A percentile compares a stretch with the other conserved stretches of the same genome.
Conservation (phyloP, 2,888 invertebrate species). For the Archips crataeganus region DNA sequence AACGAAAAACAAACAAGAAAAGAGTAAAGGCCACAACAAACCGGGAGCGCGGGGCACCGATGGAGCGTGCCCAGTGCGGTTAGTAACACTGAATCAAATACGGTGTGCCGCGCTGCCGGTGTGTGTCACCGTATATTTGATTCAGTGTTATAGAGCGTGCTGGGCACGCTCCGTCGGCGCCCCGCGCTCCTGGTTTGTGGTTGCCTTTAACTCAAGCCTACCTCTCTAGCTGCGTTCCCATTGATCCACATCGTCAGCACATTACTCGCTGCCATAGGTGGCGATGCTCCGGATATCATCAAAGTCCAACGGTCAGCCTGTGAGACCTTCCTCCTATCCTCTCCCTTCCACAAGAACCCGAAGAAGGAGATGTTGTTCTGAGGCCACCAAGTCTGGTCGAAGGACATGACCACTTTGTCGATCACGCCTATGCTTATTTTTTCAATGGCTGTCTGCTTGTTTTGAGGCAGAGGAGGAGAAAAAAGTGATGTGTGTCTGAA, state of each 20-base stretch:
- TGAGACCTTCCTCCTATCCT: conserved; percentile 43
- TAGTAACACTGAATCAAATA: no score
- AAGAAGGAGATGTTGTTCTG: conserved; percentile 50
- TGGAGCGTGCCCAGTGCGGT: no score
- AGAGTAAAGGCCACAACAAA: no score
- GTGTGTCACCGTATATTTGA: no score
- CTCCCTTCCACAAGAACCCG: conserved; percentile 66
- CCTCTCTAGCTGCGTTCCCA: conserved; percentile 54
- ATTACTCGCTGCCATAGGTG: conserved; percentile 46
- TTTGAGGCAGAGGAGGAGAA: conserved; percentile 80
- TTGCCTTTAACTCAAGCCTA: conserved; percentile 41
- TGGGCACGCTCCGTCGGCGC: no score
- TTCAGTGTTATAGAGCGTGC: no score
- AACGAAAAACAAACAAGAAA: no score
- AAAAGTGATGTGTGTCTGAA: conserved; percentile 78
- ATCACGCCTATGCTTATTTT: conserved; percentile 87
- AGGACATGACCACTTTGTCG: conserved; percentile 89
- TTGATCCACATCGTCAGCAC: conserved; percentile 51
- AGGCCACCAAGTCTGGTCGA: conserved; percentile 88
- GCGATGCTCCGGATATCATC: conserved; percentile 47
- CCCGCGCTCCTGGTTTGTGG: no score
- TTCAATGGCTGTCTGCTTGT: conserved; percentile 84
- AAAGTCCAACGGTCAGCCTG: conserved; percentile 48
- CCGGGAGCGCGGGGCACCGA: no score
- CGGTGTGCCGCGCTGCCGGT: no score